Evolutionary conservation across 1,140 invertebrate genomes (phyloP).

Genomic region (Anagrus nilaparvatae): DNA sequence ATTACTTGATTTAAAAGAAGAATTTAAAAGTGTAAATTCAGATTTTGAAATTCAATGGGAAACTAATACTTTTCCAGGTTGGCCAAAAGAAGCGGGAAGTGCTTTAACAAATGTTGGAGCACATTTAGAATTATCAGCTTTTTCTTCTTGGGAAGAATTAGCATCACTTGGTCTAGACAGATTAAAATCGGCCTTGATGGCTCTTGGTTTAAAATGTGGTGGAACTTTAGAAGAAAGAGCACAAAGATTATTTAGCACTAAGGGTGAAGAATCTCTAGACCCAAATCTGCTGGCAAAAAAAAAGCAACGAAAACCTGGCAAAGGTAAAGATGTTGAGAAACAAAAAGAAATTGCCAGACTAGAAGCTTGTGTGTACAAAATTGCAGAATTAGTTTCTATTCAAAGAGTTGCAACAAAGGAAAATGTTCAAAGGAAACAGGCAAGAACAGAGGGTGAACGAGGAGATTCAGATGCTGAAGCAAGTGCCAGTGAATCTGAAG

Average conservation of each 20-base stretch:
- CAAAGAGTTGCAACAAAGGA: slow-evolving; percentile 89
- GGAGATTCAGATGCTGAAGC: slow-evolving; percentile 89
- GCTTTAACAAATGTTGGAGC: slow-evolving; percentile 87
- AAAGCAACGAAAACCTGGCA: slow-evolving; percentile 52
- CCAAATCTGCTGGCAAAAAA: slow-evolving; percentile 84
- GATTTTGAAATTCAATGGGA: slow-evolving; percentile 88
- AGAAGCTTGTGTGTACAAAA: slow-evolving; percentile 82
- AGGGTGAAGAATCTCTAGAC: slow-evolving; percentile 86
- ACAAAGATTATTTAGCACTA: slow-evolving; percentile 88
- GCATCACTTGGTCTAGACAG: slow-evolving; percentile 93
- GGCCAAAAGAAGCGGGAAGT: slow-evolving; percentile 94
- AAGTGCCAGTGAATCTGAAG: slow-evolving; percentile 73
- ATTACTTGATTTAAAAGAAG: slow-evolving; percentile 73
- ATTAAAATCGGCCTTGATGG: slow-evolving; percentile 94
- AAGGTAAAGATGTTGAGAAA: slow-evolving; percentile 57
- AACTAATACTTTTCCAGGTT: slow-evolving; percentile 81
- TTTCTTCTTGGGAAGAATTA: slow-evolving; percentile 95
- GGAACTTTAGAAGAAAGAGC: slow-evolving; percentile 96
- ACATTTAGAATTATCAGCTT: slow-evolving; percentile 92
- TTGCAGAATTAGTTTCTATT: slow-evolving; percentile 70
- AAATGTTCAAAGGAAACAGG: slow-evolving; percentile 97
- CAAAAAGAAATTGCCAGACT: slow-evolving; percentile 74
- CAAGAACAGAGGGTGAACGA: slow-evolving; percentile 87
- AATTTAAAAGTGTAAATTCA: slow-evolving; percentile 65
- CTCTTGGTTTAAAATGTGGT: slow-evolving; percentile 96